Percentiles rank a stretch among this genome's conserved stretches.
phyloP scores from a whole-genome alignment of 2,888 invertebrate genomes.

The Drosophila robusta region DNA sequence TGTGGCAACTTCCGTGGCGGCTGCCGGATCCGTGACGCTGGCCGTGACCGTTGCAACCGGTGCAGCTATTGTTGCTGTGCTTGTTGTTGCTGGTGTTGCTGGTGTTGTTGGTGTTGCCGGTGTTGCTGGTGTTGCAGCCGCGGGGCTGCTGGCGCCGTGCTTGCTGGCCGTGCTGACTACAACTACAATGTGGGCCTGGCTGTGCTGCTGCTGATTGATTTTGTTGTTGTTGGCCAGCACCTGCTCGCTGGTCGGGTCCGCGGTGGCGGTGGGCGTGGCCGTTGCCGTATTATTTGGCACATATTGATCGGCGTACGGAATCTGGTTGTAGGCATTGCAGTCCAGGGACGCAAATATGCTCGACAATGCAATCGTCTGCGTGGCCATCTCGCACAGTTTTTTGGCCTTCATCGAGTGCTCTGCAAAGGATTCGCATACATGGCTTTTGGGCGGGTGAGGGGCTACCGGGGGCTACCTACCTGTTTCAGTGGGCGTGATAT shows the following conservation, averaged over 20 bases:
- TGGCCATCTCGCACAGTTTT: slow-evolving; percentile 85
- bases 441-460: neutral
- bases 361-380: slow-evolving; percentile 84
- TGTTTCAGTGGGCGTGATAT: slow-evolving; percentile 86
- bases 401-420: slow-evolving; percentile 81
- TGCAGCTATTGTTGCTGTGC: slow-evolving; percentile 20
- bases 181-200: slow-evolving; percentile 55
- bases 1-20: slow-evolving; percentile 48
- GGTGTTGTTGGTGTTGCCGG: slow-evolving; percentile 16
- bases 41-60: slow-evolving; percentile 15
- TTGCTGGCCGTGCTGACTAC: slow-evolving; percentile 43
- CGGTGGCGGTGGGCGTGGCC: slow-evolving; percentile 43
- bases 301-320: slow-evolving; percentile 85
- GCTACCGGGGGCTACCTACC: slow-evolving; percentile 61
- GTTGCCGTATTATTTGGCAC: slow-evolving; percentile 82
- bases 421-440: slow-evolving; percentile 28
- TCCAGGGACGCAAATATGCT: slow-evolving; percentile 84
- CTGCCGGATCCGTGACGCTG: slow-evolving; percentile 14
- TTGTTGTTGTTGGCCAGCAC: slow-evolving; percentile 84
- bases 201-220: slow-evolving; percentile 83
- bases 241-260: slow-evolving; percentile 52
- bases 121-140: slow-evolving; percentile 19
- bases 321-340: slow-evolving; percentile 78
- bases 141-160: slow-evolving; percentile 40
- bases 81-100: neutral